Evolutionary conservation across 2,113 vertebrate species (phyloP).

Genomic region (Aythya baeri): DNA sequence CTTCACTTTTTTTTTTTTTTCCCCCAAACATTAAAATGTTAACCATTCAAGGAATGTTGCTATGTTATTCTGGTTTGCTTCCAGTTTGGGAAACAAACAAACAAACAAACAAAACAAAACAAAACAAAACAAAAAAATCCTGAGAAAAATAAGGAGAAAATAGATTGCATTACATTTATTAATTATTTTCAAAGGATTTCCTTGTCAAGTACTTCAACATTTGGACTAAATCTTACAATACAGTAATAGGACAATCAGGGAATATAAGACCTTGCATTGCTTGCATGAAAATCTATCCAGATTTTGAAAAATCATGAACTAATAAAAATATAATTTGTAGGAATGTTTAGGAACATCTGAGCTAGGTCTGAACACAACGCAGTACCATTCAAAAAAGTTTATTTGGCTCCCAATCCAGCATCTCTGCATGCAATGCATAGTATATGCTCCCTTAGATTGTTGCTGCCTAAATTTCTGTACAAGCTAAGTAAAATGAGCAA

Average conservation of each 20-base stretch:
- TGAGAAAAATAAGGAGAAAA: neutral
- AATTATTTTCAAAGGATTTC: neutral
- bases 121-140: neutral
- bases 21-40: neutral
- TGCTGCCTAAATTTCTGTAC: neutral
- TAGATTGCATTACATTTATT: neutral
- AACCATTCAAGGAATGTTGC: neutral
- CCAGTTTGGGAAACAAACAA: neutral
- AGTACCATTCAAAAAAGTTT: neutral
- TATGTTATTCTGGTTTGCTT: neutral
- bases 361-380: neutral
- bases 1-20: neutral
- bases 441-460: neutral
- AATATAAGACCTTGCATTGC: neutral
- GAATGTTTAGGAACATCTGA: neutral
- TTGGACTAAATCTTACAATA: neutral
- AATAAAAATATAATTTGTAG: neutral
- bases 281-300: neutral
- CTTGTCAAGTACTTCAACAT: neutral
- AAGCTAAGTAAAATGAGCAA: neutral
- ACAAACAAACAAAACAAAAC: too few relatives aligned
- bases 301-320: neutral
- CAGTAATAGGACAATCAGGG: neutral
- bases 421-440: neutral
- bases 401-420: neutral